Percentiles rank a stretch among this genome's conserved stretches.
These are phyloP conservation scores for Dione vanillae DNA, from an alignment of 2,888 invertebrate species.

Conservation along the genomic window DNA sequence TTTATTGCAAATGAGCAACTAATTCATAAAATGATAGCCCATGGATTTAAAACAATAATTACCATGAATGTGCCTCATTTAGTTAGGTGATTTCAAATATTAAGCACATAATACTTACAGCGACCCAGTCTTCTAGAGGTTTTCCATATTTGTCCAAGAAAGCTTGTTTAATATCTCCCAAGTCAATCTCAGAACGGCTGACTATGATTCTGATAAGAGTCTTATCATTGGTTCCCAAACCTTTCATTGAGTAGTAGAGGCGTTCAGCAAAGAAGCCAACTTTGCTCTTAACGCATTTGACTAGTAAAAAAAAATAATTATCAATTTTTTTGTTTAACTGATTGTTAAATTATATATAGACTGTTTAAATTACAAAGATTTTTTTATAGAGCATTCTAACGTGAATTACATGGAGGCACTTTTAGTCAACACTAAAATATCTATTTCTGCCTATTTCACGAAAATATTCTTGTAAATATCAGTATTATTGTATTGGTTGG, in stretches of 20 bases:
- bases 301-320: conserved; percentile 69
- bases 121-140: conserved; percentile 92
- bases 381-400: no score
- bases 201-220: conserved; percentile 96
- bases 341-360: no score
- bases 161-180: conserved; percentile 96
- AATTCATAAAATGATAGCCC: conserved; percentile 9
- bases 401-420: no score
- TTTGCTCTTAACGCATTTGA: conserved; percentile 95
- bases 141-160: conserved; percentile 93
- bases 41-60: not conserved
- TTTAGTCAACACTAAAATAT: no score
- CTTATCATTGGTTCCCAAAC: conserved; percentile 94
- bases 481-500: no score
- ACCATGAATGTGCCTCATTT: conserved; percentile 4
- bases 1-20: not conserved
- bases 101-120: conserved; percentile 84
- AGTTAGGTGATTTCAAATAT: conserved; percentile 15
- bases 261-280: conserved; percentile 96
- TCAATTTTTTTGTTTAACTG: not conserved
- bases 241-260: conserved; percentile 95
- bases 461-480: no score
- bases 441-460: no score
- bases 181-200: conserved; percentile 95
- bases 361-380: no score